Evolutionary conservation across 2,888 invertebrate genomes (phyloP), one percentile per base, ranked within the genome.

Genomic region (Rhingia campestris): DNA sequence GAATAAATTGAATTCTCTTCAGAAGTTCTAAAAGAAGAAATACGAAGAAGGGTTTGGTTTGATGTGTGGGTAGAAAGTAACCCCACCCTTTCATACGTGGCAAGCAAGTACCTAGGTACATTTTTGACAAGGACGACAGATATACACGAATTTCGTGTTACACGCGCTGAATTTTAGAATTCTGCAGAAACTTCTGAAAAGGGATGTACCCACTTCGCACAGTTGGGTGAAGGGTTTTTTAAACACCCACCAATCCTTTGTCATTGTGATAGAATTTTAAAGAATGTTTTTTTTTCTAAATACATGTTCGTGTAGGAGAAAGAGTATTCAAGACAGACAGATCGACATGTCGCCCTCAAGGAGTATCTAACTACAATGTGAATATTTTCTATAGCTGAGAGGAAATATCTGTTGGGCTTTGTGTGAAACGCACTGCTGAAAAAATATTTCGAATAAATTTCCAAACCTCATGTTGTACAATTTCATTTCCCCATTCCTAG

Each of bases 91-190:
- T 41, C 51, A 22, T 22, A 22, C 63, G 33, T n/a, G 6, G 58
- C 10, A n/a, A 59, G 64, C 35, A 14, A 22, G 22, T 22, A 22
- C 22, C 12, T 39, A 73, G 9, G 7, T 58, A 58, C 61, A 67
- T 67, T 80, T 80, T 80, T 80, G 74, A 73, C 80, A 80, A 80
- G 74, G 74, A 74, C 63, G 73, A 80, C 80, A 80, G 73, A 80
- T 73, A 80, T 73, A 67, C 80, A 80, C 59, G 80, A 74, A 80
- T 61, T 80, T 67, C 47, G 12, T 61, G 80, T 80, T 80, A 80
- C 80, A 80, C 74, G 74, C 56, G 73, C 80, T 63, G 74, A 80
- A 74, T 74, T 73, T 43, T 43, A 56, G 67, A 79, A 73, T 66
- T 79, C 35, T 33, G 63, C 53, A 72, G 37, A 39, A 51, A 59